Percentiles rank a stretch among this genome's conserved stretches.
Evolutionary conservation across 2,888 invertebrate genomes (phyloP).

Genomic region (Drosophila eohydei): DNA sequence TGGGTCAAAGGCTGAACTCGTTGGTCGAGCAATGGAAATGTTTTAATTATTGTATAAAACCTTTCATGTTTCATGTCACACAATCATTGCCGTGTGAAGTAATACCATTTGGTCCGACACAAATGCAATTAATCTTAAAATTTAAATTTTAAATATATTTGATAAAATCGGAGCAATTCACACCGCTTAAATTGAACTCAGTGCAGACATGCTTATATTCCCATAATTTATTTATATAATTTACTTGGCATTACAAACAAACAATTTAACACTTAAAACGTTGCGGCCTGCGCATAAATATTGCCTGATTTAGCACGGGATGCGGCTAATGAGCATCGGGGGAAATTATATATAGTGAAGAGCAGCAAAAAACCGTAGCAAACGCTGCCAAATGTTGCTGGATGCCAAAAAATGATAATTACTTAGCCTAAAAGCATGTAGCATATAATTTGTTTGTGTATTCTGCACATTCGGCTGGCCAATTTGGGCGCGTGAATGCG

Average conservation of each 20-base stretch:
- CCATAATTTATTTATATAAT: constrained; percentile 60
- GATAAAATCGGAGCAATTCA: neutral
- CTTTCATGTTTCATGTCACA: constrained; percentile 33
- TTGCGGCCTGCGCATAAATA: constrained; percentile 55
- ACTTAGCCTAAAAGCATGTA: constrained; percentile 64
- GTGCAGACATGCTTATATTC: constrained; percentile 21
- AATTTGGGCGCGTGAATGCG: constrained; percentile 72
- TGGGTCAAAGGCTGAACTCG: constrained; percentile 23
- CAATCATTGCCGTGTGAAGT: neutral
- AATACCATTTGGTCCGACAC: neutral
- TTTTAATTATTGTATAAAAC: constrained; percentile 61
- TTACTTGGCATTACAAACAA: constrained; percentile 53
- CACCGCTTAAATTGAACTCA: constrained; percentile 1
- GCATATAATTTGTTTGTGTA: constrained; percentile 56
- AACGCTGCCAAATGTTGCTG: constrained; percentile 53
- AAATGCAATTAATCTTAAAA: neutral
- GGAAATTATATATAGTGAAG: constrained; percentile 65
- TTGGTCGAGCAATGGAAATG: constrained; percentile 66
- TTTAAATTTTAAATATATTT: neutral
- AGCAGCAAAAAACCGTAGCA: constrained; percentile 18
- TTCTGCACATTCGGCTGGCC: constrained; percentile 46
- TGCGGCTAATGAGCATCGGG: constrained; percentile 67
- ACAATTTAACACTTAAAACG: constrained; percentile 70
- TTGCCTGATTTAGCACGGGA: constrained; percentile 22
- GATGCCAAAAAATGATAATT: constrained; percentile 68